These are phyloP conservation scores for Drosophila kokeensis DNA, from an alignment of 2,888 invertebrate species.

Conservation along the genomic window DNA sequence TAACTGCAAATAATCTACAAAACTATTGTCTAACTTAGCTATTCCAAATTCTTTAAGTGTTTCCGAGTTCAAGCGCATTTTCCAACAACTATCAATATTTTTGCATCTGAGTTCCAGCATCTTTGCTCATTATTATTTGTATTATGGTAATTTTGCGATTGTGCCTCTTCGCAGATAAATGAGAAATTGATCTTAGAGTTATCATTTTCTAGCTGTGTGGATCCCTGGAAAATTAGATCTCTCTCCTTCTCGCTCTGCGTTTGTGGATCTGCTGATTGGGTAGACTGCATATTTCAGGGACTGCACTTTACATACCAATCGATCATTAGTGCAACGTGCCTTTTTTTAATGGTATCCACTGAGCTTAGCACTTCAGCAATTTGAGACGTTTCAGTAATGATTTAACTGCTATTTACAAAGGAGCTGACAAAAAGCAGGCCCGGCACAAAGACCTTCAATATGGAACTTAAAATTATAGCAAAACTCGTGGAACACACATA, in stretches of 20 bases:
- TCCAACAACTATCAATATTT: not conserved
- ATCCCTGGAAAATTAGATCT: not conserved
- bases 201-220: not conserved
- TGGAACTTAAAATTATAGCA: slow-evolving; percentile 63
- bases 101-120: not conserved
- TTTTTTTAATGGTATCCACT: slow-evolving; percentile 4
- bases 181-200: not conserved
- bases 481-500: slow-evolving; percentile 49
- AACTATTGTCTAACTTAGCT: not conserved
- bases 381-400: slow-evolving; percentile 45
- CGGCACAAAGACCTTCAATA: slow-evolving; percentile 66
- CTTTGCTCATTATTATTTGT: not conserved
- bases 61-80: not conserved
- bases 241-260: accelerated
- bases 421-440: slow-evolving; percentile 21
- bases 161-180: not conserved
- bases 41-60: not conserved
- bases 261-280: not conserved
- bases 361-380: slow-evolving; percentile 26
- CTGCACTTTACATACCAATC: slow-evolving; percentile 1
- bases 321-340: slow-evolving; percentile 9
- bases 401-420: slow-evolving; percentile 58
- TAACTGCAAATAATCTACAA: not conserved
- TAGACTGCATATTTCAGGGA: not conserved
- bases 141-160: not conserved